phyloP scores from a whole-genome alignment of 2,888 invertebrate species.

The Lypha dubia region DNA sequence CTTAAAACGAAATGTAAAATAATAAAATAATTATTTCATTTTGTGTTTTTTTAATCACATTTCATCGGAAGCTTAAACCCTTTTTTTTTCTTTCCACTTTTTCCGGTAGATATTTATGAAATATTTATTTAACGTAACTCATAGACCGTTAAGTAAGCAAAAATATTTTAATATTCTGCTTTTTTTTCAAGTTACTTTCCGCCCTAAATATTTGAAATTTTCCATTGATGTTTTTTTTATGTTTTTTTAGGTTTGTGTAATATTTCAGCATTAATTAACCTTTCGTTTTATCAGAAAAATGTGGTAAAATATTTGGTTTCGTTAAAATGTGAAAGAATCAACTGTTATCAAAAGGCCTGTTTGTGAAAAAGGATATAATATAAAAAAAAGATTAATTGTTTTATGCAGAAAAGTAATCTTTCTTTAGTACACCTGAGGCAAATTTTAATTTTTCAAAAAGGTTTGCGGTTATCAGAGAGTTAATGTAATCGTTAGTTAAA shows the following conservation, averaged over 20 bases:
- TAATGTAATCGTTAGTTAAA: not conserved
- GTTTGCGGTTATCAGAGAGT: too few relatives aligned
- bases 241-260: not conserved
- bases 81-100: constrained; percentile 6
- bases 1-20: not conserved
- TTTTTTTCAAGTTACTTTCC: constrained; percentile 12
- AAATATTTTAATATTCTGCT: constrained; percentile 5
- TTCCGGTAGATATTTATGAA: constrained; percentile 9
- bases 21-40: not conserved
- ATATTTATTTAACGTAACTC: constrained; percentile 11
- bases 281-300: not conserved
- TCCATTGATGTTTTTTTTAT: not conserved
- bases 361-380: not conserved
- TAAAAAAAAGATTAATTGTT: too few relatives aligned
- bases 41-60: constrained; percentile 15
- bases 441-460: too few relatives aligned
- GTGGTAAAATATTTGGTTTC: constrained; percentile 1
- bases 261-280: constrained; percentile 40
- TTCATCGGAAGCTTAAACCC: constrained; percentile 12
- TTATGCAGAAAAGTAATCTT: too few relatives aligned
- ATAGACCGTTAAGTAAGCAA: constrained; percentile 1
- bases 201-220: constrained; percentile 15
- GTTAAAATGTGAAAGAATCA: constrained; percentile 17
- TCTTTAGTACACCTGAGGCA: too few relatives aligned
- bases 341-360: not conserved